Conservation (phyloP, 2,797 vertebrate species). For the Leuciscus waleckii region DNA sequence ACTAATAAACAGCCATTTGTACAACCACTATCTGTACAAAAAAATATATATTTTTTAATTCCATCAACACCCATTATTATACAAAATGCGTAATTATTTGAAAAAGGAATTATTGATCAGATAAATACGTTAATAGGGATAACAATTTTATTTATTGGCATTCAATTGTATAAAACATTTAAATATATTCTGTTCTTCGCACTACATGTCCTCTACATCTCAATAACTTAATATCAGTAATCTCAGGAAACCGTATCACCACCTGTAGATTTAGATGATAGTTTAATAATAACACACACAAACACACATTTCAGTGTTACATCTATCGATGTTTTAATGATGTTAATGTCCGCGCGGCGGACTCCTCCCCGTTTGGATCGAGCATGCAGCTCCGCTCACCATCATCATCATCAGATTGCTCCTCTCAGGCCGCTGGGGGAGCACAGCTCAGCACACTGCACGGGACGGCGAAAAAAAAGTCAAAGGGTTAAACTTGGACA, state of each 20-base stretch:
- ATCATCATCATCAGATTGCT: constrained; percentile 49
- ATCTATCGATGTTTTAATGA: not conserved
- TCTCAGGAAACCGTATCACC: not conserved
- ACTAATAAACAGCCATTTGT: not conserved
- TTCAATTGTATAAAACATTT: not conserved
- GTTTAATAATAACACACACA: not conserved
- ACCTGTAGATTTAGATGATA: constrained; percentile 9
- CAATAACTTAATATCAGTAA: not conserved
- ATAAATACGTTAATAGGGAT: not conserved
- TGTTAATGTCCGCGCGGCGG: constrained; percentile 19
- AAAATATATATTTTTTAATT: not conserved
- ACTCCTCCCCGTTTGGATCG: constrained; percentile 46
- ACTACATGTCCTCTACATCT: not conserved
- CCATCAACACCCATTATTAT: not conserved
- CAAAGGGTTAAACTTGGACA: constrained; percentile 37
- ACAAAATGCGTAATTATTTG: not conserved
- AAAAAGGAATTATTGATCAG: not conserved
- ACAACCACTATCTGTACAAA: not conserved
- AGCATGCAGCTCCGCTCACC: constrained; percentile 26
- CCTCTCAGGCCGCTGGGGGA: constrained; percentile 62
- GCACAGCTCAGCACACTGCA: constrained; percentile 44
- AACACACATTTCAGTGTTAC: not conserved
- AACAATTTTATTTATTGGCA: not conserved
- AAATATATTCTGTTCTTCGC: not conserved
- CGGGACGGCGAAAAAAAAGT: constrained; percentile 43